Base-by-base conservation (phyloP, 2,113 vertebrate genomes). In the Solenodon paradoxus region DNA sequence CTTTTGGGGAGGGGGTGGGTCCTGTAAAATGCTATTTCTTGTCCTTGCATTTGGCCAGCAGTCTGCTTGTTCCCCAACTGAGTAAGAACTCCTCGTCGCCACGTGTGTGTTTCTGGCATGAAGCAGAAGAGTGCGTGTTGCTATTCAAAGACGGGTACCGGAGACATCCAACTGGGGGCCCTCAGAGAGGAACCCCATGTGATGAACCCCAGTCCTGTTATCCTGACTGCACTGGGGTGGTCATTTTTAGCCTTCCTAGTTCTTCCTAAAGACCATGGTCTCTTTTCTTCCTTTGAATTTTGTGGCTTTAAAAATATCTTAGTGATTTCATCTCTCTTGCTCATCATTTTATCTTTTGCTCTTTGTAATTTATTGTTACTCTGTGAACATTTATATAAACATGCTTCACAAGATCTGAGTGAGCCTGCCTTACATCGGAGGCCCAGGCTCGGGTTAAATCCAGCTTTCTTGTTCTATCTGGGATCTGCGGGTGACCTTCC, bases 351-450 rank as follows among this genome's bases (percentile, higher is more conserved):
- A 66, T 42, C 32, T 85, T 86, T 86, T 69, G 15, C 28, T 35
- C 63, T 91, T 59, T 87, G 32, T 80, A 88, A 84, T 90, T 81
- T 94, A 77, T 51, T 88, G 95, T 88, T 82, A 63, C 38, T 92
- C 12, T 81, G 47, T 45, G 88, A 83, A 81, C 61, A 35, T 91
- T 83, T 83, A 26, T 66, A 68, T 40, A 49, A 83, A 88, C 59
- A 7, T 75, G 47, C 68, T 94, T 93, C 68, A 24, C 68, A 74
- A 61, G n/a, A 82, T 12, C 63, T 30, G 28, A 59, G 28, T 81
- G 77, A 81, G 55, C 35, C 61, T 86, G 47, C 24, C 77, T 69
- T 51, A n/a, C 11, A 13, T 1, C 28, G 75, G 68, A 63, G 68
- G 92, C 28, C 51, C 30, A 38, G 53, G 59, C 42, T 5, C 1